Evolutionary conservation across 30 jellyfish, hydroid and myxozoan species (phyloP).

Genomic region (Pelagia noctiluca): DNA sequence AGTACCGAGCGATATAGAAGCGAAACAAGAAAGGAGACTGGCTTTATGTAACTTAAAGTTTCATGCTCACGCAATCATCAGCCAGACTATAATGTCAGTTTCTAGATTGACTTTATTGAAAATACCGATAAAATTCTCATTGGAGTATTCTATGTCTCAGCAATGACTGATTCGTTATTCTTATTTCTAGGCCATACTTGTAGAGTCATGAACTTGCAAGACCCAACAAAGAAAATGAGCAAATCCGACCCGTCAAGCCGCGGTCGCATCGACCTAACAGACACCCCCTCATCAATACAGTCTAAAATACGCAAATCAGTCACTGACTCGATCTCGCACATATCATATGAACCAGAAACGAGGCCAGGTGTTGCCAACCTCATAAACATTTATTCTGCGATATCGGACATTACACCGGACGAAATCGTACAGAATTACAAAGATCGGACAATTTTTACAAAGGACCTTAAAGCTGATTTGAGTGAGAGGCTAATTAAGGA

Average conservation of each 20-base stretch:
- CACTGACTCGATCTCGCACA: slow-evolving; percentile 78
- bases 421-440: slow-evolving; percentile 42
- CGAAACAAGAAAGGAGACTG: no score
- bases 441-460: slow-evolving; percentile 55
- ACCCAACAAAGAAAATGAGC: slow-evolving; percentile 90
- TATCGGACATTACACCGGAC: slow-evolving; percentile 31
- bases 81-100: no score
- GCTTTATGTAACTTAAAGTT: no score
- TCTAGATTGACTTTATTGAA: no score
- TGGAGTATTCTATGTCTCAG: no score
- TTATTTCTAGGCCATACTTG: slow-evolving; percentile 41
- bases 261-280: slow-evolving; percentile 82
- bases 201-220: slow-evolving; percentile 79
- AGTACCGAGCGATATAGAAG: no score
- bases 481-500: slow-evolving; percentile 57
- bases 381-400: slow-evolving; percentile 56
- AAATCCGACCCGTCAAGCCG: slow-evolving; percentile 73
- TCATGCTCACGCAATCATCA: no score
- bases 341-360: slow-evolving; percentile 64
- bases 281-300: slow-evolving; percentile 53
- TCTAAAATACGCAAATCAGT: slow-evolving; percentile 80
- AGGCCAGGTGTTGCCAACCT: slow-evolving; percentile 88
- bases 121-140: no score
- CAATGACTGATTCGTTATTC: background rate
- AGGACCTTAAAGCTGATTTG: slow-evolving; percentile 69